Evolutionary conservation across 1,140 invertebrate genomes (phyloP), one percentile per base, ranked within the genome.

Genomic region (Grapholita molesta): DNA sequence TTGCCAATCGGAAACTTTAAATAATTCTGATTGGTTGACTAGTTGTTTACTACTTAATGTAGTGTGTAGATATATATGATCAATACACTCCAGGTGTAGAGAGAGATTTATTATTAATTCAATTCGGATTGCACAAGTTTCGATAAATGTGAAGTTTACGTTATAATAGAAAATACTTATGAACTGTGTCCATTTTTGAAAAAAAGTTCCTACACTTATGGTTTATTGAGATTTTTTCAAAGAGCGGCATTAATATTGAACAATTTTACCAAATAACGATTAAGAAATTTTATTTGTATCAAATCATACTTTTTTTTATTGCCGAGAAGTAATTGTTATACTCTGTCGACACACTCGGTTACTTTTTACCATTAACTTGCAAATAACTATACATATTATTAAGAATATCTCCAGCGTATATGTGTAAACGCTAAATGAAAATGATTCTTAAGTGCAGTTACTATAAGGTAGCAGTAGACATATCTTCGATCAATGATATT

Each of bases 401-500:
- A n/a, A n/a, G 18, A 48, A 48, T 8, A 3, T 48, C 21, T 15
- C 42, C 0, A 48, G 6, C 21, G 42, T n/a, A n/a, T n/a, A n/a
- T n/a, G n/a, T n/a, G 42, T 15, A 48, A 21, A 21, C 0, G 21
- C 42, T 48, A 21, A 38, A 21, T 48, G n/a, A 18, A 25, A 61
- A 61, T 61, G 12, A 28, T 61, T 61, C 55, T 61, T 61, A 61
- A 30, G 55, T 5, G 24, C n/a, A 61, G 55, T 61, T 61, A 61
- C 55, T 61, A 61, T 61, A 23, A 25, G 55, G 55, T 61, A 61
- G 55, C 25, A 3, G 55, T 28, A 28, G 55, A 61, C 55, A 61
- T 61, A 61, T 61, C 55, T 32, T 61, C 55, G 24, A 61, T 61
- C 55, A 61, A 61, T 61, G 55, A 61, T 61, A 61, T 61, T 61